phyloP scores from a whole-genome alignment of 2,797 vertebrate genomes.

The Astyanax mexicanus region DNA sequence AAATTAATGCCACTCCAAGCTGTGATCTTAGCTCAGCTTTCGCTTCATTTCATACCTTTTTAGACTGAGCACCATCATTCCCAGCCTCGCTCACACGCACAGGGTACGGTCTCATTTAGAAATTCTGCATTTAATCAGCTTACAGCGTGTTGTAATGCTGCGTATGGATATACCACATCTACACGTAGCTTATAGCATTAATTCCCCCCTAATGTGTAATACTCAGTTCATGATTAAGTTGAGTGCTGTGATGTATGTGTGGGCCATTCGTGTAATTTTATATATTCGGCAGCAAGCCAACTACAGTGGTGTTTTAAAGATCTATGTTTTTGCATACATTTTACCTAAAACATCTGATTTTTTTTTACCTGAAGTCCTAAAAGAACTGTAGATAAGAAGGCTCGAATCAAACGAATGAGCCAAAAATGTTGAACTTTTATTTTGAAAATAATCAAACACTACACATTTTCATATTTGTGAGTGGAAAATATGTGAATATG shows the following conservation, averaged over 20 bases:
- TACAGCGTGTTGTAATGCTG: not conserved
- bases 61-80: not conserved
- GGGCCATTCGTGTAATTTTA: too few relatives aligned
- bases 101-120: not conserved
- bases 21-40: not conserved
- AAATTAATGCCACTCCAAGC: not conserved
- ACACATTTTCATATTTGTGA: too few relatives aligned
- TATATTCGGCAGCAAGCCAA: too few relatives aligned
- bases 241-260: not conserved
- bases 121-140: conserved; percentile 6
- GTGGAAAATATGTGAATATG: too few relatives aligned
- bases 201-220: not conserved
- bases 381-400: too few relatives aligned
- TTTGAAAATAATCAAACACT: too few relatives aligned
- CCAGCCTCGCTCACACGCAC: not conserved
- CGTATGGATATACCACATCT: not conserved
- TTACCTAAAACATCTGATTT: too few relatives aligned
- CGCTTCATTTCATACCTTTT: not conserved
- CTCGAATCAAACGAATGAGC: too few relatives aligned
- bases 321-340: too few relatives aligned
- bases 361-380: too few relatives aligned
- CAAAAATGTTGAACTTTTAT: too few relatives aligned
- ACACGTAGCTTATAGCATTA: not conserved
- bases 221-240: not conserved
- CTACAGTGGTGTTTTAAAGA: too few relatives aligned